phyloP scores from a whole-genome alignment of 2,113 vertebrate species.

The Podarcis raffonei region DNA sequence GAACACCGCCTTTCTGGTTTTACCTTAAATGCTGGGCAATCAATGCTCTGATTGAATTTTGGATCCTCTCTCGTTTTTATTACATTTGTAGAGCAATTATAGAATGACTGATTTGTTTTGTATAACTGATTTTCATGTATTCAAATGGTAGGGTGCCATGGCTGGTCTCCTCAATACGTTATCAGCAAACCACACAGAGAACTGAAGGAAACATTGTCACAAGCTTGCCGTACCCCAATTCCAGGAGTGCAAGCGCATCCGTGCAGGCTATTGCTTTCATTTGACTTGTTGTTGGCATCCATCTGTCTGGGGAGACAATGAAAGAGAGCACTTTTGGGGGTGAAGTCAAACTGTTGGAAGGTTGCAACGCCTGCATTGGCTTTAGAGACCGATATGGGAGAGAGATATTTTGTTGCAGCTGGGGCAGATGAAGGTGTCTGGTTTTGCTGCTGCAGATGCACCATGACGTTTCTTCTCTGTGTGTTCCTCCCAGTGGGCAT shows the following conservation, averaged over 20 bases:
- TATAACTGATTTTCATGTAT: neutral
- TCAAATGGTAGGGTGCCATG: neutral
- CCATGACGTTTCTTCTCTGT: too few relatives aligned
- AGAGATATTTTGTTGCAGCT: too few relatives aligned
- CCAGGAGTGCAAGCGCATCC: neutral
- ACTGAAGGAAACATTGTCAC: neutral
- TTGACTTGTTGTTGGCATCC: too few relatives aligned
- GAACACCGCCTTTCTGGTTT: neutral
- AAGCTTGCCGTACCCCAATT: neutral
- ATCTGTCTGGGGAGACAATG: too few relatives aligned
- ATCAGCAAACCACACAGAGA: neutral
- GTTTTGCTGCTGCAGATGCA: too few relatives aligned
- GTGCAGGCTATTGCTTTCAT: neutral
- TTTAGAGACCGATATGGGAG: too few relatives aligned
- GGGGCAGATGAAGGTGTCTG: too few relatives aligned
- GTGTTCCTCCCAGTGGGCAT: too few relatives aligned
- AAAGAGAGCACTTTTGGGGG: too few relatives aligned
- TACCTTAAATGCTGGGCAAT: neutral
- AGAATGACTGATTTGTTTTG: neutral
- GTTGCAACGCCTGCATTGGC: too few relatives aligned
- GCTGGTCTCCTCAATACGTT: neutral
- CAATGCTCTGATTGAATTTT: slow-evolving; percentile 2
- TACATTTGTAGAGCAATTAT: slow-evolving; percentile 5
- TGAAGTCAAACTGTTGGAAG: too few relatives aligned
- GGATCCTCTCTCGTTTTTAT: neutral